Evolutionary conservation across 1,140 invertebrate genomes (phyloP), one percentile per base, ranked within the genome.

Genomic region (Belonocnema kinseyi): DNA sequence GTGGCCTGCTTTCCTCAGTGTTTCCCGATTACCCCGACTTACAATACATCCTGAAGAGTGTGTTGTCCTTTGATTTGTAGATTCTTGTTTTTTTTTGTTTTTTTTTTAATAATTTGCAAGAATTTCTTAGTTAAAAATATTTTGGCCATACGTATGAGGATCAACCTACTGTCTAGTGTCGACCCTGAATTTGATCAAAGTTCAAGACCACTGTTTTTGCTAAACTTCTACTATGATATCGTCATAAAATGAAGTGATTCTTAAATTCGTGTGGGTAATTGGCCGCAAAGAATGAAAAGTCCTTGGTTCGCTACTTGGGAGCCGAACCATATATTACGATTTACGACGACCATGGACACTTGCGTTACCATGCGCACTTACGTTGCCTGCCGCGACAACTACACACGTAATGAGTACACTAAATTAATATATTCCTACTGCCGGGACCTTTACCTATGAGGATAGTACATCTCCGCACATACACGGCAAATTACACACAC

Each of bases 341-440:
- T 72, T 78, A 74, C n/a, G 73, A 61, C 54, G 72, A 73, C 51
- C 56, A 58, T 61, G 73, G 56, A 17, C 51, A 33, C 40, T 50
- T 58, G 54, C 54, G 73, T 33, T 33, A 33, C 26, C 26, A 33
- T 33, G 26, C 26, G 26, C 26, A 33, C 26, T 33, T 33, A 4
- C 26, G 26, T 75, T 75, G 40, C 74, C 52, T 66, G 74, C n/a
- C 61, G 50, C 58, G 19, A 52, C 58, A 70, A 52, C 50, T 70
- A n/a, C 51, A 40, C 84, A 86, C 80, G 80, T 88, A 87, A 86
- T 85, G 85, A 88, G 84, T 82, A 78, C 80, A 82, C 84, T 83
- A 89, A 90, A 89, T 89, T 85, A 88, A 86, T 88, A 83, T 85
- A 80, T 85, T 80, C 79, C 66, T 81, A 73, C 52, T 70, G 21